These are phyloP conservation scores for Tetranychus piercei DNA, from an alignment of 2,888 invertebrate species.

Conservation along the genomic window DNA sequence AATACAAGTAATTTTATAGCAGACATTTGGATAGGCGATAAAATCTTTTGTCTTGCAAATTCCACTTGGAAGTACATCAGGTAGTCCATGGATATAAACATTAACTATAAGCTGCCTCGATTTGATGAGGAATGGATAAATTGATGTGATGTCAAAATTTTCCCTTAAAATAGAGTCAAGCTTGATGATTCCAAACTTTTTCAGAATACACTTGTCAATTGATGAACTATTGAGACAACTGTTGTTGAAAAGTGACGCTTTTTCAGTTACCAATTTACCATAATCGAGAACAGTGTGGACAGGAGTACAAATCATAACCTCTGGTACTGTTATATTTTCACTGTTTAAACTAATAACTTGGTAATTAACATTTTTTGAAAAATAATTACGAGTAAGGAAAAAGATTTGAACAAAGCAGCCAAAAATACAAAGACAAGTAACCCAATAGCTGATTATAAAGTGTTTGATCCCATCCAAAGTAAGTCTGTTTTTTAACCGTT, in stretches of 20 bases:
- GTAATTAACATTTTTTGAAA: not conserved
- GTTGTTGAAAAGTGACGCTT: not conserved
- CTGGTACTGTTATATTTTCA: not conserved
- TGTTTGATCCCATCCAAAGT: no score
- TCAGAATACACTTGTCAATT: not conserved
- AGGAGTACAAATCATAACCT: not conserved
- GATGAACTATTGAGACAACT: not conserved
- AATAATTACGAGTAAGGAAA: not conserved
- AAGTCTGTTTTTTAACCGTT: no score
- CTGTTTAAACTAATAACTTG: not conserved
- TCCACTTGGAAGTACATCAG: not conserved
- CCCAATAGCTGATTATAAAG: not conserved
- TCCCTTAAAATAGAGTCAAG: not conserved
- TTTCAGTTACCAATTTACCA: not conserved
- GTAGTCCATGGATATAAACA: not conserved
- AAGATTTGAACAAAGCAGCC: not conserved
- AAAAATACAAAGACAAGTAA: not conserved
- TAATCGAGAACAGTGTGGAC: not conserved
- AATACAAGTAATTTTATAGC: not conserved
- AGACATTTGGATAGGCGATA: not conserved
- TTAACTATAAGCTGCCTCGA: not conserved
- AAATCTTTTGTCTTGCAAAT: not conserved
- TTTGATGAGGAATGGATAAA: not conserved
- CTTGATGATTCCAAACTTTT: not conserved
- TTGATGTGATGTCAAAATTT: not conserved